phyloP scores from a whole-genome alignment of 2,888 invertebrate species.

The Drosophila niveifrons region DNA sequence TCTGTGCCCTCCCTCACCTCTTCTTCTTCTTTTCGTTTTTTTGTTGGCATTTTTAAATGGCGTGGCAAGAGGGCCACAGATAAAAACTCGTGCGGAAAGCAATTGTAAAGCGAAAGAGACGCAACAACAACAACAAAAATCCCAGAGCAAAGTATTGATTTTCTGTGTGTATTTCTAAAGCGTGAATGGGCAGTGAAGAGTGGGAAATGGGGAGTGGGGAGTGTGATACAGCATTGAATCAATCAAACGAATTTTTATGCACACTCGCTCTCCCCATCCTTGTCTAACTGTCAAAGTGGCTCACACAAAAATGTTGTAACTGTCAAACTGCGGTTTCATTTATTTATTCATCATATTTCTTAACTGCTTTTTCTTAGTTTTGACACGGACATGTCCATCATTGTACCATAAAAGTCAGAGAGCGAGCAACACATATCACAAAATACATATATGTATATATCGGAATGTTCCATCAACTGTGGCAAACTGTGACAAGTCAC shows the following conservation, averaged over 20 bases:
- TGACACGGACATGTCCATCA: conserved; percentile 65
- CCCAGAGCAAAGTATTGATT: conserved; percentile 61
- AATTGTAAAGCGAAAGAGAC: conserved; percentile 23
- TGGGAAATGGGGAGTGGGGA: neutral
- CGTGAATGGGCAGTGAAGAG: neutral
- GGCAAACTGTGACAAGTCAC: conserved; percentile 64
- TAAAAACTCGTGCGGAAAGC: conserved; percentile 36
- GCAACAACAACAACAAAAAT: neutral
- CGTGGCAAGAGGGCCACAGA: conserved; percentile 58
- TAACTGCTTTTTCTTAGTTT: conserved; percentile 61
- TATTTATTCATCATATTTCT: conserved; percentile 69
- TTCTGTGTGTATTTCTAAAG: conserved; percentile 27
- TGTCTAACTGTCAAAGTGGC: conserved; percentile 70
- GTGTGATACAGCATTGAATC: conserved; percentile 33
- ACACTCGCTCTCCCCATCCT: conserved; percentile 22
- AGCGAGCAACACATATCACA: conserved; percentile 37
- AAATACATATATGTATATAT: too few species aligned
- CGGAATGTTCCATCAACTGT: conserved; percentile 14
- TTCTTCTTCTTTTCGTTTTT: neutral
- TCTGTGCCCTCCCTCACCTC: conserved; percentile 28
- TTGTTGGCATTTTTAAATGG: conserved; percentile 56
- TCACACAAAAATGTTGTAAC: conserved; percentile 40
- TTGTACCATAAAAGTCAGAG: conserved; percentile 36
- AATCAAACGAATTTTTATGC: conserved; percentile 47
- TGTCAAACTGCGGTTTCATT: conserved; percentile 67